Conservation (phyloP, 1,140 invertebrate genomes). For the Achatina immaculata region DNA sequence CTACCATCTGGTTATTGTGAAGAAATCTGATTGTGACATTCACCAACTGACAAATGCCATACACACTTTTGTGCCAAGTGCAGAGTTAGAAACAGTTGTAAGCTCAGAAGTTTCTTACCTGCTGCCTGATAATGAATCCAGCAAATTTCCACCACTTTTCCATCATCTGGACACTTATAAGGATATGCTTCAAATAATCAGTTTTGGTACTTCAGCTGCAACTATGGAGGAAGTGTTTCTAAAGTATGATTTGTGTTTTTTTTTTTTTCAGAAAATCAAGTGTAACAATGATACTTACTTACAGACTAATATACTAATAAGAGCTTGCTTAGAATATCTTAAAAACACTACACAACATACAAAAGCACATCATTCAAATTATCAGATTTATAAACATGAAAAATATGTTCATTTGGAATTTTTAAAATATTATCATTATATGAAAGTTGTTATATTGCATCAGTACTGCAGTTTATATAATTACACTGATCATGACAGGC, state of each 20-base stretch:
- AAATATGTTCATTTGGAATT: neutral
- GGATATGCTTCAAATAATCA: constrained; percentile 77
- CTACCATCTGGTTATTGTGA: constrained; percentile 68
- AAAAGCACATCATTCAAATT: neutral
- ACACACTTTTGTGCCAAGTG: constrained; percentile 51
- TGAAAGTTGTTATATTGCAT: neutral
- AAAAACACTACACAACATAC: neutral
- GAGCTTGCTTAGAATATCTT: too few relatives aligned
- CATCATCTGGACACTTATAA: constrained; percentile 77
- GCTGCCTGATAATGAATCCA: constrained; percentile 66
- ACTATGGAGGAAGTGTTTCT: constrained; percentile 91
- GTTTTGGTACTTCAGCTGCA: constrained; percentile 84
- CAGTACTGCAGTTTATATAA: too few relatives aligned
- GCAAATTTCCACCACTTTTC: constrained; percentile 74
- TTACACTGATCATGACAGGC: too few relatives aligned
- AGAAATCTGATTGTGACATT: constrained; percentile 73
- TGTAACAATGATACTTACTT: too few relatives aligned
- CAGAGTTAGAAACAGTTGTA: constrained; percentile 63
- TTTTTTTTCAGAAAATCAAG: too few relatives aligned
- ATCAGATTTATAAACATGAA: neutral
- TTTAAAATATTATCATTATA: neutral
- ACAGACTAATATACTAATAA: too few relatives aligned
- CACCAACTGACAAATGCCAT: constrained; percentile 59
- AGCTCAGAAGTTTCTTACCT: constrained; percentile 66
- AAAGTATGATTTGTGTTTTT: constrained; percentile 77